Evolutionary conservation across 2,888 invertebrate species (phyloP).

Genomic region (Callimorpha dominula): DNA sequence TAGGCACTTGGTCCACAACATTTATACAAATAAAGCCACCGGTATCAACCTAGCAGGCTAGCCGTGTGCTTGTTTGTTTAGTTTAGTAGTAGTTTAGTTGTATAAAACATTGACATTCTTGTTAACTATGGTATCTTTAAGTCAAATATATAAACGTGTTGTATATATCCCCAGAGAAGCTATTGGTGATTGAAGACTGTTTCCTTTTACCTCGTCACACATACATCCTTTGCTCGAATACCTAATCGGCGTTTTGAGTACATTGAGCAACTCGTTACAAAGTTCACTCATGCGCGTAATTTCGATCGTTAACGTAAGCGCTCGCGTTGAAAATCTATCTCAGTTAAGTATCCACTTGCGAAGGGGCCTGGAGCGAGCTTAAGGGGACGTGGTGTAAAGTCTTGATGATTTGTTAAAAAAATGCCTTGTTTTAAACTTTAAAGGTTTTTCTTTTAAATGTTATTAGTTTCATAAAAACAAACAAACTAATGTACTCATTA

Average conservation of each 20-base stretch:
- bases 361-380: background rate
- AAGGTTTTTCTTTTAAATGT: too few species aligned
- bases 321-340: conserved; percentile 2
- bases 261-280: conserved; percentile 1
- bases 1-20: too few species aligned
- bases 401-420: background rate
- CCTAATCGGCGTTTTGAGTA: background rate
- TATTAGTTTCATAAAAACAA: too few species aligned
- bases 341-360: background rate
- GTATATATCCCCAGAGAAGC: too few species aligned
- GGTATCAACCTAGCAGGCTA: too few species aligned
- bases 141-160: too few species aligned
- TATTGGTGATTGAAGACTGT: background rate
- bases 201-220: background rate
- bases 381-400: background rate
- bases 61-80: too few species aligned
- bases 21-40: too few species aligned
- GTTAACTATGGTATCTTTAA: too few species aligned
- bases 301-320: background rate
- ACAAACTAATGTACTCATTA: too few species aligned
- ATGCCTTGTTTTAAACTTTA: background rate
- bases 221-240: background rate
- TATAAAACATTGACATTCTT: too few species aligned
- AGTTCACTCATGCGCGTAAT: background rate
- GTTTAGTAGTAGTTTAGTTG: too few species aligned